These are phyloP conservation scores for Urocyon cinereoargenteus DNA, from an alignment of 2,797 vertebrate genomes.

Conservation along the genomic window DNA sequence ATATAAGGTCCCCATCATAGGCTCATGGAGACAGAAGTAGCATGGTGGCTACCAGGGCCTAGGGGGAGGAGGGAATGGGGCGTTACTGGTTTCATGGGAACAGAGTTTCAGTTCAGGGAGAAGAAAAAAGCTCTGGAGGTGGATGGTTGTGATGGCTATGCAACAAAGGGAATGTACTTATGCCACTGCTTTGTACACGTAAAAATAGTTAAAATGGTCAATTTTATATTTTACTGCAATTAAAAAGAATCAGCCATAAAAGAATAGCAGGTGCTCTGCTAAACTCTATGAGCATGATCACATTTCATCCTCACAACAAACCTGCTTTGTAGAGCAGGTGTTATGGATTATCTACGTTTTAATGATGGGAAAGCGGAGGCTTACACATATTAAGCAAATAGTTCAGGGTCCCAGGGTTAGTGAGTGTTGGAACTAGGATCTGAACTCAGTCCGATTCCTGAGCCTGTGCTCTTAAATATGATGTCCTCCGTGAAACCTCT, in stretches of 20 bases:
- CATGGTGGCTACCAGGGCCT: background rate
- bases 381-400: background rate
- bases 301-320: background rate
- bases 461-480: background rate
- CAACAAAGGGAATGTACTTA: background rate
- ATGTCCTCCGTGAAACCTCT: background rate
- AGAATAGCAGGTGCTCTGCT: background rate
- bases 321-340: background rate
- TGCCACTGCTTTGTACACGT: background rate
- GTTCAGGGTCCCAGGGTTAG: background rate
- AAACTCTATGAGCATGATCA: background rate
- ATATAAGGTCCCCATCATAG: background rate
- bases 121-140: background rate
- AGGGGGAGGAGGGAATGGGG: background rate
- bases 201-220: background rate
- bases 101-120: background rate
- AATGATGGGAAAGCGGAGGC: background rate
- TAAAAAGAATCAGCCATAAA: background rate
- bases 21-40: background rate
- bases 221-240: background rate
- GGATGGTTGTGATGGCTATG: background rate
- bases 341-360: background rate
- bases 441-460: conserved; percentile 16
- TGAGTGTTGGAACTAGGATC: background rate
- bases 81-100: background rate